Evolutionary conservation across 2,113 vertebrate species (phyloP).

Genomic region (Aldabrachelys gigantea): DNA sequence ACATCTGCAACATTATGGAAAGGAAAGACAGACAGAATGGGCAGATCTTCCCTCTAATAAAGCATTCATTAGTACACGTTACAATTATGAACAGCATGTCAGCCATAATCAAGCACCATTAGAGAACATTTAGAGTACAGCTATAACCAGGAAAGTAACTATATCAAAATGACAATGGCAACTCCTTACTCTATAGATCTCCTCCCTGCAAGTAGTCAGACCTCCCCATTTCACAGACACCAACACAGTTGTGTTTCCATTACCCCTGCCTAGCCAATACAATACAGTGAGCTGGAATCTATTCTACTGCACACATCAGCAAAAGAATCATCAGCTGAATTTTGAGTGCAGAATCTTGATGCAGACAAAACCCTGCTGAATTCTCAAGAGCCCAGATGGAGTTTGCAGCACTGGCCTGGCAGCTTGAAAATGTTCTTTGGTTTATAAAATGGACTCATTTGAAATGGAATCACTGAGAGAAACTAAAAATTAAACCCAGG

Average conservation of each 20-base stretch:
- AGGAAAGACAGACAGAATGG: fast-evolving
- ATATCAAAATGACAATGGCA: neutral
- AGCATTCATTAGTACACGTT: neutral
- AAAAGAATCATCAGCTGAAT: constrained; percentile 36
- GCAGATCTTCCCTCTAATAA: neutral
- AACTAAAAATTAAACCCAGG: neutral
- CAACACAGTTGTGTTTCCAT: neutral
- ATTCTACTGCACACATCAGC: neutral
- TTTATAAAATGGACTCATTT: neutral
- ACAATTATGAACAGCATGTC: neutral
- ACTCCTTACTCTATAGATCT: neutral
- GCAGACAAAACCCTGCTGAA: neutral
- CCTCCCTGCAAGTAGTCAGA: neutral
- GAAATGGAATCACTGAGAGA: neutral
- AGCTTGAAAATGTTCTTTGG: neutral
- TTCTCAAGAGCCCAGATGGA: neutral
- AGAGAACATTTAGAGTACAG: neutral
- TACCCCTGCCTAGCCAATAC: constrained; percentile 9
- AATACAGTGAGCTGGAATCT: constrained; percentile 25
- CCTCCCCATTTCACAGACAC: neutral
- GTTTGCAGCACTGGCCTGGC: neutral
- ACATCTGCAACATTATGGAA: neutral
- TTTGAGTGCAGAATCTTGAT: constrained; percentile 36
- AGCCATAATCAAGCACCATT: neutral
- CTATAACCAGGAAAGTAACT: neutral